A percentile compares a stretch with the other conserved stretches of the same genome.
These are phyloP conservation scores for Drosophila mayaguana DNA, from an alignment of 2,888 invertebrate genomes.

Conservation along the genomic window DNA sequence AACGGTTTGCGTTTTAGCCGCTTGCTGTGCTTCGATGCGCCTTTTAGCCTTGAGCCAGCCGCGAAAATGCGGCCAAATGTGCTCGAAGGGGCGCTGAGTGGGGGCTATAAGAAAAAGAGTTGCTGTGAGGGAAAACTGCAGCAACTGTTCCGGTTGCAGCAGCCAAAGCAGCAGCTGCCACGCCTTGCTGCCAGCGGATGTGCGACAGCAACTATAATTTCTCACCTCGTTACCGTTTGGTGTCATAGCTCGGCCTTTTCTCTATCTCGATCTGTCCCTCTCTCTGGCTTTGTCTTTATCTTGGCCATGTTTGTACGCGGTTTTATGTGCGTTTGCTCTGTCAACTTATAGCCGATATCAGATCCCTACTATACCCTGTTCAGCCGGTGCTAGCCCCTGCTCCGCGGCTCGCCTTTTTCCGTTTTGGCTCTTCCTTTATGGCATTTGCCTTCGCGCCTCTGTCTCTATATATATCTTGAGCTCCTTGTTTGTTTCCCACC, in stretches of 20 bases:
- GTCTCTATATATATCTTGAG: conserved; percentile 3
- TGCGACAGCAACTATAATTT: conserved; percentile 39
- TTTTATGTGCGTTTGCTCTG: conserved; percentile 59
- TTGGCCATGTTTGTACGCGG: conserved; percentile 56
- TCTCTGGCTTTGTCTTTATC: conserved; percentile 5
- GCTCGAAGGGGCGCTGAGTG: background rate
- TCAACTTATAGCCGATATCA: conserved; percentile 56
- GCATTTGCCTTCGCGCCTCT: conserved; percentile 33
- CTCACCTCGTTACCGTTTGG: conserved; percentile 52
- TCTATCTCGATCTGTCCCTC: background rate
- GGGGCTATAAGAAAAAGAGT: background rate
- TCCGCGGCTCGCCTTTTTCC: conserved; percentile 50
- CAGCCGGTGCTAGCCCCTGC: background rate
- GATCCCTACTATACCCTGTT: background rate
- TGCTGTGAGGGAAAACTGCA: background rate
- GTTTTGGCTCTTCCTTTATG: conserved; percentile 47
- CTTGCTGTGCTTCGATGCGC: conserved; percentile 44
- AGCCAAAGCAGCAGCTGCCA: conserved; percentile 15
- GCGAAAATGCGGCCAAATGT: conserved; percentile 21
- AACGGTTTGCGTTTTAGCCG: conserved; percentile 34
- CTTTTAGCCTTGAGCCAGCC: conserved; percentile 53
- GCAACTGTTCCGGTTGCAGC: conserved; percentile 40
- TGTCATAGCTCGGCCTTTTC: conserved; percentile 30
- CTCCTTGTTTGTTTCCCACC: conserved; percentile 65
- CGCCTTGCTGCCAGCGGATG: conserved; percentile 26